These are phyloP conservation scores for Cheilosia pagana DNA, from an alignment of 2,888 invertebrate species.

Conservation along the genomic window DNA sequence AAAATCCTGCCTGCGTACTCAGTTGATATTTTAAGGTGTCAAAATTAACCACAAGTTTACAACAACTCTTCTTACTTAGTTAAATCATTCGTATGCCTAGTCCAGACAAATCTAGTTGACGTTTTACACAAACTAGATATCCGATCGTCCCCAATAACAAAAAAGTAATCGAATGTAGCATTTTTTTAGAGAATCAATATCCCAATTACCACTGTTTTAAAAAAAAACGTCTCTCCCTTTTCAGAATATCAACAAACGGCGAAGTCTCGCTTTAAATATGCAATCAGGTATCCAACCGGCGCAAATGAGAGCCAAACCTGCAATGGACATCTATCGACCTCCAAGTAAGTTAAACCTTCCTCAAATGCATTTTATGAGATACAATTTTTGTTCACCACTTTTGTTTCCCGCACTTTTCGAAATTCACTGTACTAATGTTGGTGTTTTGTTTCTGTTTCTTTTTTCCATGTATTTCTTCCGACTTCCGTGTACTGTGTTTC, in stretches of 20 bases:
- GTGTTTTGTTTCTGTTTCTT: constrained; percentile 68
- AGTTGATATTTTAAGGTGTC: too few relatives aligned
- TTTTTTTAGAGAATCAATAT: too few relatives aligned
- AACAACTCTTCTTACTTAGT: too few relatives aligned
- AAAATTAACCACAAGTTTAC: too few relatives aligned
- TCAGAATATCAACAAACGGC: constrained; percentile 87
- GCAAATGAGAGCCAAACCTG: constrained; percentile 88
- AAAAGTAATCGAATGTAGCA: too few relatives aligned
- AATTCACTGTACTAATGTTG: constrained; percentile 56
- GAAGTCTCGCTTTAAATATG: constrained; percentile 89
- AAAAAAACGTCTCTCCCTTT: neutral
- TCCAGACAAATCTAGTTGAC: too few relatives aligned
- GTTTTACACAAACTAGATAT: too few relatives aligned
- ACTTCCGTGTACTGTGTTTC: constrained; percentile 58
- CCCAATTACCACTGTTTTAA: too few relatives aligned
- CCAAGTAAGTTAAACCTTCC: constrained; percentile 87
- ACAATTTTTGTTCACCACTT: constrained; percentile 65
- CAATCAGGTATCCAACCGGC: constrained; percentile 80
- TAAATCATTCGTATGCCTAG: too few relatives aligned
- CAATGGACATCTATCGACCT: constrained; percentile 94
- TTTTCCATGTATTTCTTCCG: constrained; percentile 68
- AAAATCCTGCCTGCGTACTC: too few relatives aligned
- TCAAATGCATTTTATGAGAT: too few relatives aligned
- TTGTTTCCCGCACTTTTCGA: constrained; percentile 74
- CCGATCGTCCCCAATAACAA: too few relatives aligned